Percentiles rank a stretch among this genome's conserved stretches.
Conservation (phyloP, 2,888 invertebrate genomes). For the Charanyca ferruginea region DNA sequence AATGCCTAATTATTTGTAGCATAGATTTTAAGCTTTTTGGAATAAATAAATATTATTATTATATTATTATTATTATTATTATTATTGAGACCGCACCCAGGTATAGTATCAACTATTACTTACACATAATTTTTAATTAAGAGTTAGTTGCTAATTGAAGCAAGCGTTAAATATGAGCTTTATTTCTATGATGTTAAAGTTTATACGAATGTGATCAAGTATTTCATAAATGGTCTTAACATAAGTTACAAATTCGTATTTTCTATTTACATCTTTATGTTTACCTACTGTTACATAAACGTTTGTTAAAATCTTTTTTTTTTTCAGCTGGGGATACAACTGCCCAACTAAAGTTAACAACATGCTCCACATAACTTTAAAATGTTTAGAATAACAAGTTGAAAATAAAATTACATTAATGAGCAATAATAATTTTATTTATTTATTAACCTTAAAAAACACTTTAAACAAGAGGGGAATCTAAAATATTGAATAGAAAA, state of each 20-base stretch:
- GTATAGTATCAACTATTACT: slow-evolving; percentile 69
- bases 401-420: slow-evolving; percentile 63
- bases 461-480: slow-evolving; percentile 66
- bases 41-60: too few relatives aligned
- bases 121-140: background rate
- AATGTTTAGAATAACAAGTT: slow-evolving; percentile 2
- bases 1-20: too few relatives aligned
- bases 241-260: background rate
- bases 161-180: background rate
- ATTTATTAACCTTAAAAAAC: slow-evolving; percentile 69
- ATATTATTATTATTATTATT: too few relatives aligned
- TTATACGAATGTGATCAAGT: background rate
- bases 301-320: background rate
- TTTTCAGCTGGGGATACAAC: slow-evolving; percentile 76
- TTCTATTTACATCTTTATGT: background rate
- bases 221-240: background rate
- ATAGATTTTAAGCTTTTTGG: too few relatives aligned
- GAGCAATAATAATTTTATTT: slow-evolving; percentile 73
- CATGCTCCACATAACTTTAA: slow-evolving; percentile 63
- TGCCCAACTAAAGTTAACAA: slow-evolving; percentile 47
- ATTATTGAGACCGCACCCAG: slow-evolving; percentile 79
- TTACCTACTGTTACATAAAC: background rate
- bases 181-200: background rate
- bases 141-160: background rate
- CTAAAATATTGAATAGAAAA: slow-evolving; percentile 68